Conservation (phyloP, 1,140 invertebrate genomes). For the Drosophila kepulauana region DNA sequence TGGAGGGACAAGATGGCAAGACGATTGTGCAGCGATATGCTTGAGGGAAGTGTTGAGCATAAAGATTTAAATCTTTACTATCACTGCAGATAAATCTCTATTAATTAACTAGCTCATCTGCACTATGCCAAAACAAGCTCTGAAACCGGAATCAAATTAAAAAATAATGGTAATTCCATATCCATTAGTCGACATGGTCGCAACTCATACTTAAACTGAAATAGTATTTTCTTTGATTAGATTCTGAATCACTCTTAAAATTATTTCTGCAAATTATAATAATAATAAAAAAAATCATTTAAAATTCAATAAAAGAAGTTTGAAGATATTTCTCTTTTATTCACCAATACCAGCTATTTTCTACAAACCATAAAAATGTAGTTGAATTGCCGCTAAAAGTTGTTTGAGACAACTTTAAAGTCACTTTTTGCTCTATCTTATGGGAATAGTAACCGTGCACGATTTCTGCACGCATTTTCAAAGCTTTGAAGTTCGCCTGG, state of each 20-base stretch:
- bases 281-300: not conserved
- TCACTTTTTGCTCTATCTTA: conserved; percentile 24
- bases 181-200: not conserved
- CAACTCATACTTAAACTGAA: not conserved
- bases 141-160: conserved; percentile 2
- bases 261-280: not conserved
- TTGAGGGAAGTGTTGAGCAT: conserved; percentile 25
- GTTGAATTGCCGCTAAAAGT: conserved; percentile 41
- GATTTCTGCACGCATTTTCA: conserved; percentile 77
- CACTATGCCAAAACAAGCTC: not conserved
- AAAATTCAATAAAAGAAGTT: not conserved
- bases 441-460: conserved; percentile 38
- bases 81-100: conserved; percentile 7
- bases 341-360: not conserved
- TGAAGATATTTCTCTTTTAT: not conserved
- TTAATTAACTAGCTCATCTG: conserved; percentile 1
- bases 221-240: not conserved
- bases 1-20: conserved; percentile 38
- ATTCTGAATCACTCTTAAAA: not conserved
- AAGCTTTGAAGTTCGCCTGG: conserved; percentile 60
- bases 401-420: conserved; percentile 65
- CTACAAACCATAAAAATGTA: not conserved
- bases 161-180: not conserved
- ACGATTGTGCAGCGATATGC: conserved; percentile 2
- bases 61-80: conserved; percentile 35